Conservation (phyloP, 2,888 invertebrate genomes). For the Cantharis flavilabris region DNA sequence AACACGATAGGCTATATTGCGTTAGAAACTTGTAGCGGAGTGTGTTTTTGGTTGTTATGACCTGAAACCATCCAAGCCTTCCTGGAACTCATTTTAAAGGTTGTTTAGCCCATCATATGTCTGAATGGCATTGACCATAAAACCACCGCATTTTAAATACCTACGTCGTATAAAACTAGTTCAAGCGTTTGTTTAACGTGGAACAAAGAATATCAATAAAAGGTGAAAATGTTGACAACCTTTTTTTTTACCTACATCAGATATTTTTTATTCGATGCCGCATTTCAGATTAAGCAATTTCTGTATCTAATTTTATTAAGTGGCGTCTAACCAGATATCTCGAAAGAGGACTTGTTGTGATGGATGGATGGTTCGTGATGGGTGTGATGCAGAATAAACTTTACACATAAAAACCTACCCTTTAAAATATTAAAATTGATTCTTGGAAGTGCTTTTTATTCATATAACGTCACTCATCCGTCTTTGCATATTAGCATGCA, state of each 20-base stretch:
- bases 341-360: neutral
- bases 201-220: neutral
- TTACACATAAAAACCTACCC: neutral
- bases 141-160: constrained; percentile 33
- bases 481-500: neutral
- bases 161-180: constrained; percentile 17
- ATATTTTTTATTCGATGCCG: neutral
- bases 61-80: constrained; percentile 21
- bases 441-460: neutral
- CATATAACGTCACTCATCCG: neutral
- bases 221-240: neutral
- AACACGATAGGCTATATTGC: neutral
- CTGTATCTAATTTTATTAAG: neutral
- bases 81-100: constrained; percentile 34
- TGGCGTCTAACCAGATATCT: neutral
- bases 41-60: constrained; percentile 8
- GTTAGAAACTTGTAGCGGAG: neutral
- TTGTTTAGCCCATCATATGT: constrained; percentile 31
- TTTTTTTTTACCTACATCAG: neutral
- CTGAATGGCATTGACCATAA: constrained; percentile 35
- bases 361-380: neutral
- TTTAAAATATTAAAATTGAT: neutral
- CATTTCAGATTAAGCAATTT: neutral
- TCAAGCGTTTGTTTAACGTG: neutral
- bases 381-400: neutral